Conservation (phyloP, 2,113 vertebrate genomes). For the Pelvicachromis taeniatus region DNA sequence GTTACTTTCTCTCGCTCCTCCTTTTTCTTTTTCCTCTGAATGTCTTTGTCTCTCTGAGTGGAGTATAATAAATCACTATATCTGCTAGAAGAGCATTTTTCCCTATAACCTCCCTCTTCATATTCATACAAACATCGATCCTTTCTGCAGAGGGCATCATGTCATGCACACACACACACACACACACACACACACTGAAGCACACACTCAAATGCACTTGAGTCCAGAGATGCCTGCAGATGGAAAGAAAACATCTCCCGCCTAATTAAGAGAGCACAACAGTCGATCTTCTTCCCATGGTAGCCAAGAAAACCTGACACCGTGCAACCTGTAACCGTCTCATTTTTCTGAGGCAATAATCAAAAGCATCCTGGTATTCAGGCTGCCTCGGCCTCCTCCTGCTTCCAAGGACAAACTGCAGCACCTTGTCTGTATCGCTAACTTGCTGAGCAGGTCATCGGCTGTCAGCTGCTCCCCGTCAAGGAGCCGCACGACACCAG, state of each 20-base stretch:
- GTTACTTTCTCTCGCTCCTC: background rate
- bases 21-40: background rate
- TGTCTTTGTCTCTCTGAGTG: background rate
- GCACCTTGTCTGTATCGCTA: slow-evolving; percentile 1
- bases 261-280: slow-evolving; percentile 50
- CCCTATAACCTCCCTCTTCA: slow-evolving; percentile 29
- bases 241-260: slow-evolving; percentile 7
- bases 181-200: background rate
- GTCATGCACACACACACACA: background rate
- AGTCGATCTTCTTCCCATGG: slow-evolving; percentile 20
- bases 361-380: background rate
- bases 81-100: slow-evolving; percentile 22
- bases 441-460: slow-evolving; percentile 29
- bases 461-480: slow-evolving; percentile 36
- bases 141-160: slow-evolving; percentile 31
- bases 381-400: background rate
- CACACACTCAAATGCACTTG: background rate
- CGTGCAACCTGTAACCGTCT: background rate
- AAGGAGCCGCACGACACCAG: slow-evolving; percentile 6
- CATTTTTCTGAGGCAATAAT: background rate
- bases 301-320: slow-evolving; percentile 14
- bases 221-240: background rate
- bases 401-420: slow-evolving; percentile 47
- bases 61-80: slow-evolving; percentile 51
- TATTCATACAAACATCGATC: slow-evolving; percentile 58